A percentile compares a stretch with the other conserved stretches of the same genome.
Evolutionary conservation across 2,113 vertebrate species (phyloP).

Genomic region (Tachycineta bicolor): DNA sequence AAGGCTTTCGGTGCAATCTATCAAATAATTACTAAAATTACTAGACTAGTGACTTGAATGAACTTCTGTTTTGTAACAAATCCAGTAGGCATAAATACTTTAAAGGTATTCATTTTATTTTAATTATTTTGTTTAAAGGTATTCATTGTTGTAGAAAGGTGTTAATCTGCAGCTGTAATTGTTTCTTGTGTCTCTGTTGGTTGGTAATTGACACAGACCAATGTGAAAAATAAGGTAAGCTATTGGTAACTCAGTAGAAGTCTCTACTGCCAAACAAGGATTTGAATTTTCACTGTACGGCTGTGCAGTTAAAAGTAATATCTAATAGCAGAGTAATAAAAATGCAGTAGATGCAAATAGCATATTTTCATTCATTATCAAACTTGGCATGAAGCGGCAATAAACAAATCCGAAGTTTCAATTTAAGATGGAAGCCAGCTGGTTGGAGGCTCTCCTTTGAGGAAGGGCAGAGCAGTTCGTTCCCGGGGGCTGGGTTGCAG

Average conservation of each 20-base stretch:
- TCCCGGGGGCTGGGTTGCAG: background rate
- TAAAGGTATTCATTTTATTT: background rate
- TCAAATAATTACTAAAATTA: background rate
- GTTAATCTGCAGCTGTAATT: background rate
- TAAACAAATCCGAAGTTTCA: background rate
- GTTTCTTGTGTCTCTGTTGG: background rate
- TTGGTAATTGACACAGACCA: background rate
- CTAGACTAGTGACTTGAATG: background rate
- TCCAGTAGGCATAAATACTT: background rate
- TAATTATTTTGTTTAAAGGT: background rate
- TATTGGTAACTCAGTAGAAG: background rate
- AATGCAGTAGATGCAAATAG: background rate
- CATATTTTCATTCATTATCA: background rate
- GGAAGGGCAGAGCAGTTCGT: background rate
- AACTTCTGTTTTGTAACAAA: background rate
- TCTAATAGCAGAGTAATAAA: background rate
- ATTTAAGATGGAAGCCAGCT: background rate
- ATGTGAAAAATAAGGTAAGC: background rate
- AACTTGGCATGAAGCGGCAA: background rate
- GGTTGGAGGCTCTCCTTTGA: background rate
- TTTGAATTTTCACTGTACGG: background rate
- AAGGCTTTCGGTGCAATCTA: background rate
- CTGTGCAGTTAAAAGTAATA: background rate
- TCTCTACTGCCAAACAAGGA: background rate
- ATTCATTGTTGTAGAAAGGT: background rate